Evolutionary conservation across 2,113 vertebrate genomes (phyloP), one percentile per base, ranked within the genome.

Genomic region (Mustela lutreola): DNA sequence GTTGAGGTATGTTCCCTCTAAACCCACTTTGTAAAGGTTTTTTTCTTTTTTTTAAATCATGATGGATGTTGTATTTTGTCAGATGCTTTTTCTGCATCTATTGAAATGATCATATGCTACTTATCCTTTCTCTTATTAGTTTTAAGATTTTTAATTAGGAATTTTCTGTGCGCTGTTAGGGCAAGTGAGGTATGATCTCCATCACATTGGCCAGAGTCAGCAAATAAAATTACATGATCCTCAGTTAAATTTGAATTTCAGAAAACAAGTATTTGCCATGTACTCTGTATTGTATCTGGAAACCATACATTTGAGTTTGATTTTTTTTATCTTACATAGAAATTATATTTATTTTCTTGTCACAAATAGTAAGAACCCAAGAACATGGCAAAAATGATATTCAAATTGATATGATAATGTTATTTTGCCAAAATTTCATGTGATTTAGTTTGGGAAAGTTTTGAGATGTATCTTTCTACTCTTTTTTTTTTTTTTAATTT

Each of bases 331-430:
- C 6, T 39, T 24, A 82, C 22, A 45, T 24, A 78, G 88, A 85
- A 11, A 0, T 92, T 89, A 94, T 70, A 45, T 75, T 58, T 88
- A 48, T 92, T 98, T 98, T 96, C 90, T 33, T 97, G 16, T 88
- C 39, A 71, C 70, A 28, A 65, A 7, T 21, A 80, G 33, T 19
- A 15, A 65, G 15, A 86, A 88, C 86, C 91, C 5, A 89, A 78
- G 42, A 97, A 56, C 0, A 31, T 2, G 62, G 24, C 42, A 62
- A 5, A 89, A 45, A 50, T 70, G 33, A 79, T 85, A 95, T 33
- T 45, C 53, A 96, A 53, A 84, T 36, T 58, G 24, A 9, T 67
- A 73, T 19, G 56, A 84, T 95, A 42, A 65, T 78, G n/a, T 79
- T 81, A 33, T 58, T 92, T 95, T 86, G 26, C 63, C 10, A 71